Evolutionary conservation across 2,797 vertebrate genomes (phyloP).

Genomic region (Epinephelus awoara): DNA sequence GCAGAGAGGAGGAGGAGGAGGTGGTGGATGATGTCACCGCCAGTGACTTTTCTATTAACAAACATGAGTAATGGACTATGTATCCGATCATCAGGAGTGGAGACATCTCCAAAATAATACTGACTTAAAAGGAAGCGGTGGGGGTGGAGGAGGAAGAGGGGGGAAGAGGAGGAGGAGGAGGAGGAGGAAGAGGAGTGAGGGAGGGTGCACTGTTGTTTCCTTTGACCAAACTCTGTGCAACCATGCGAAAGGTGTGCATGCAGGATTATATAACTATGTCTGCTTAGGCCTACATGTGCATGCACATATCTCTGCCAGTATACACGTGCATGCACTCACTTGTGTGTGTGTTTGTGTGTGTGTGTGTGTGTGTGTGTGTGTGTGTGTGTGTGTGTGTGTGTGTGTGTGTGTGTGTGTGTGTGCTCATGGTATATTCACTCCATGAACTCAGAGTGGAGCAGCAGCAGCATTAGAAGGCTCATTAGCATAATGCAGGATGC

Average conservation of each 20-base stretch:
- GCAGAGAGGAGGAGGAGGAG: conserved; percentile 24
- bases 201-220: conserved; percentile 1
- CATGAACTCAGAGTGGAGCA: conserved; percentile 36
- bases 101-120: conserved; percentile 28
- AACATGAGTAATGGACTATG: conserved; percentile 51
- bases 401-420: not conserved
- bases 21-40: conserved; percentile 57
- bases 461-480: conserved; percentile 42
- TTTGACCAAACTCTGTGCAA: conserved; percentile 46
- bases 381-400: not conserved
- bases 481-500: conserved; percentile 64
- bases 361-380: not conserved
- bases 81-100: conserved; percentile 45
- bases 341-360: conserved; percentile 13
- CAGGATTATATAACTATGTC: conserved; percentile 59
- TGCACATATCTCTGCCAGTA: conserved; percentile 20
- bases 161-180: no score
- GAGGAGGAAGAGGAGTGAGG: no score
- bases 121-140: conserved; percentile 15
- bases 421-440: conserved; percentile 7
- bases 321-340: conserved; percentile 34
- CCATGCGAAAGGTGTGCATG: conserved; percentile 57
- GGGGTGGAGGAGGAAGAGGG: not conserved
- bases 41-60: conserved; percentile 63
- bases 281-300: conserved; percentile 28